Base-by-base conservation (phyloP, 2,797 vertebrate species). In the Falco cherrug region DNA sequence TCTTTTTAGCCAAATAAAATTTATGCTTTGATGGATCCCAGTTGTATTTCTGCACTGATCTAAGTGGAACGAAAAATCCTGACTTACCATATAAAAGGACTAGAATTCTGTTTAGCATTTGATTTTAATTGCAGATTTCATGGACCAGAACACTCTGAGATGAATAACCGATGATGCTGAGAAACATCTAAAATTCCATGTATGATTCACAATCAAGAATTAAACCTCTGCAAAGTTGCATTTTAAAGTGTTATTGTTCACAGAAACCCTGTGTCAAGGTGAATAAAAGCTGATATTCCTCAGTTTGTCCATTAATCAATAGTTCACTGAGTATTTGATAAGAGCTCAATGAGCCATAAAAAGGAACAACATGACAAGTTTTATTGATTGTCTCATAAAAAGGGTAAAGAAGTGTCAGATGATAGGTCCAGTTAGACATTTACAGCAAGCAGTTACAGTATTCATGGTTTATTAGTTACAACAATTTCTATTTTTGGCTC, bases 61-160 rank as follows among this genome's bases (percentile, higher is more conserved):
- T 79, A 94, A 85, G 16, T 29, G 29, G 39, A 97, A 94, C 63
- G 45, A 87, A 87, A 73, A 90, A 90, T 78, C 65, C 70, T 59
- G 56, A 75, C 11, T 97, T 96, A 74, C 45, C 60, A 89, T 85
- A 86, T 84, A 95, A 97, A 96, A 96, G 41, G 35, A 77, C 48
- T 88, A 87, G 51, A 81, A 85, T 45, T 92, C 67, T 87, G 25
- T 76, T 91, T 92, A 94, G 10, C 56, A 84, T 92, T 94, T 33
- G 16, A 94, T 89, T 97, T 79, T 89, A 96, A 95, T 91, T 95
- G 54, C 48, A 96, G 63, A 93, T 95, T 95, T 90, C 67, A 88
- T 87, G 28, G 31, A 57, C 33, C 13, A 86, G 21, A 78, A 84
- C 16, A 84, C 43, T 92, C 39, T 77, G 63, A 96, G 64, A 74